Percentiles rank a stretch among this genome's conserved stretches.
Conservation (phyloP, 2,113 vertebrate species). For the Xiphophorus couchianus region DNA sequence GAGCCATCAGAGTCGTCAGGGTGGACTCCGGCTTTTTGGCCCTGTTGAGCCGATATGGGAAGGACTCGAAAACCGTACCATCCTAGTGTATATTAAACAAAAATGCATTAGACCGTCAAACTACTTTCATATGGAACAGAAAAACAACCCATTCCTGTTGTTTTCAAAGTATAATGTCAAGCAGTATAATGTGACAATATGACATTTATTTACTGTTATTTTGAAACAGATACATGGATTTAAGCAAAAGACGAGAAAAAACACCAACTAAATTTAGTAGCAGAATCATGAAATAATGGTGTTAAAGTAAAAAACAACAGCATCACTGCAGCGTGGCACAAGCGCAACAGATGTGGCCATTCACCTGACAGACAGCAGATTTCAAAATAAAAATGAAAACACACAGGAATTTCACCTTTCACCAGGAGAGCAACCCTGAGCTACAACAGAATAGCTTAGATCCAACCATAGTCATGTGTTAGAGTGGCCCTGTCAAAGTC, state of each 20-base stretch:
- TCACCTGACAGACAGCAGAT: neutral
- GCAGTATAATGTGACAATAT: neutral
- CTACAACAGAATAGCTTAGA: neutral
- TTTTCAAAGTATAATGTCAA: neutral
- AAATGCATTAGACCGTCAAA: neutral
- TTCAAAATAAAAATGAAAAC: neutral
- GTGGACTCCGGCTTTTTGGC: too few species aligned
- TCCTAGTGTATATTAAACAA: neutral
- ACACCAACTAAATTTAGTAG: neutral
- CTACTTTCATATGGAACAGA: too few species aligned
- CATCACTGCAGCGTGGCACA: too few species aligned
- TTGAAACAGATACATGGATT: neutral
- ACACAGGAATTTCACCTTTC: neutral
- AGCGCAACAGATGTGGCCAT: too few species aligned
- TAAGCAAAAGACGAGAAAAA: neutral
- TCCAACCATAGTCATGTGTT: neutral
- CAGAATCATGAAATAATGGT: too few species aligned
- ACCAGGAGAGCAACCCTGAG: neutral
- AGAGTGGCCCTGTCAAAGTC: neutral
- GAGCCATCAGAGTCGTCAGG: too few species aligned
- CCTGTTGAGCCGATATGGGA: too few species aligned
- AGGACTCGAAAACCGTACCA: too few species aligned
- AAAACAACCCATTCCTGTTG: neutral
- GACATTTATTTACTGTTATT: too few species aligned
- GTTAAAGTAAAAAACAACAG: too few species aligned